Conservation (phyloP, 2,113 vertebrate species). For the Emydocephalus ijimae region DNA sequence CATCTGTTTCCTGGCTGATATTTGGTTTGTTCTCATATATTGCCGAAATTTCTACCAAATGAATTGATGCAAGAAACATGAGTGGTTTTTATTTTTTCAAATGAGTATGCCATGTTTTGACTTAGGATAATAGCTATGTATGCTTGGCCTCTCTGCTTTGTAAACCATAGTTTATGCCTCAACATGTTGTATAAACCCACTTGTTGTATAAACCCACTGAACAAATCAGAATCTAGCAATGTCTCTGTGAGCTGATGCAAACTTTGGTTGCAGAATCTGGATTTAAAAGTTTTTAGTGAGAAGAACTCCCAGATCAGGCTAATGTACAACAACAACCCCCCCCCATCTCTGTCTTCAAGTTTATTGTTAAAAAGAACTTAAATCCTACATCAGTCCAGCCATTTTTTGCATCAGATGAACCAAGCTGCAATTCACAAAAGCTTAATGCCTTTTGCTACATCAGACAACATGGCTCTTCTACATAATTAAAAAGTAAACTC, state of each 20-base stretch:
- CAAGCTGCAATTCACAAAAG: neutral
- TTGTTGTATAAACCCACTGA: neutral
- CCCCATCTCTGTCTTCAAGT: neutral
- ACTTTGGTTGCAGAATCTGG: neutral
- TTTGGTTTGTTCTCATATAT: neutral
- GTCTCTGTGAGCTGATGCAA: neutral
- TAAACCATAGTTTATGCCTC: neutral
- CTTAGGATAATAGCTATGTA: neutral
- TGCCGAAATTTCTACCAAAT: neutral
- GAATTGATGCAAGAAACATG: neutral
- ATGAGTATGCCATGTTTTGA: neutral
- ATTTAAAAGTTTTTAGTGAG: neutral
- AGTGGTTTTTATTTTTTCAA: neutral
- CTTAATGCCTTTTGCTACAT: neutral
- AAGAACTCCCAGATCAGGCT: neutral
- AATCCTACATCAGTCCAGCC: neutral
- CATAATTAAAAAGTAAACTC: neutral
- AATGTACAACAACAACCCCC: neutral
- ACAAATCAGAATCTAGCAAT: neutral
- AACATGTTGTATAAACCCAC: neutral
- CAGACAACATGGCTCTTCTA: neutral
- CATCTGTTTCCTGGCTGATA: neutral
- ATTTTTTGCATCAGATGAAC: neutral
- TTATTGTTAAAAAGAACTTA: neutral
- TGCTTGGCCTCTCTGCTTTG: neutral